Evolutionary conservation across 2,797 vertebrate genomes (phyloP).

Genomic region (Dromococcyx pavoninus): DNA sequence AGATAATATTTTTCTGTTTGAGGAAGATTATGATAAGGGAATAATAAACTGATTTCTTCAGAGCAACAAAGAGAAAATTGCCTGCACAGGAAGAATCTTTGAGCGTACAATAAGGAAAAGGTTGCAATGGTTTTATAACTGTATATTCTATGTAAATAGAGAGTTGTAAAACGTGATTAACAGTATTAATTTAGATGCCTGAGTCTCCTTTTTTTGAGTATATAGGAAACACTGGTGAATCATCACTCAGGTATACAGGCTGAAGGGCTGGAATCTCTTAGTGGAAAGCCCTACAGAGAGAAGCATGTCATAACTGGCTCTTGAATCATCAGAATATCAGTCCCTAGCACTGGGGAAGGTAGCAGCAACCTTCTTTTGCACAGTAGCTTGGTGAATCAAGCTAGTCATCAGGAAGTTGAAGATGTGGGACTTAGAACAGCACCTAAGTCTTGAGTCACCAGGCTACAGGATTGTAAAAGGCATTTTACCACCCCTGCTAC

Average conservation of each 20-base stretch:
- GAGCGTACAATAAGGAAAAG: not conserved
- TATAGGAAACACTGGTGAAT: not conserved
- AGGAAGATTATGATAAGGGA: slow-evolving; percentile 1
- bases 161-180: not conserved
- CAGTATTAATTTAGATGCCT: not conserved
- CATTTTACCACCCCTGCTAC: not conserved
- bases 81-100: not conserved
- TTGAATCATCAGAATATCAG: not conserved
- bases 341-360: not conserved
- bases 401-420: not conserved
- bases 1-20: not conserved
- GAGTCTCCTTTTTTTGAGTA: not conserved
- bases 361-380: not conserved
- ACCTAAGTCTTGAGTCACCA: not conserved
- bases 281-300: not conserved
- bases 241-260: not conserved
- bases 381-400: not conserved
- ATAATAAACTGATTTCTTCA: not conserved
- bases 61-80: not conserved
- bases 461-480: not conserved
- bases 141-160: not conserved
- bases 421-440: not conserved
- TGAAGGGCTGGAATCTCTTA: not conserved
- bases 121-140: not conserved
- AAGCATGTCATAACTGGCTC: not conserved